These are phyloP conservation scores for Camarhynchus parvulus DNA, from an alignment of 2,113 vertebrate genomes.

Conservation along the genomic window DNA sequence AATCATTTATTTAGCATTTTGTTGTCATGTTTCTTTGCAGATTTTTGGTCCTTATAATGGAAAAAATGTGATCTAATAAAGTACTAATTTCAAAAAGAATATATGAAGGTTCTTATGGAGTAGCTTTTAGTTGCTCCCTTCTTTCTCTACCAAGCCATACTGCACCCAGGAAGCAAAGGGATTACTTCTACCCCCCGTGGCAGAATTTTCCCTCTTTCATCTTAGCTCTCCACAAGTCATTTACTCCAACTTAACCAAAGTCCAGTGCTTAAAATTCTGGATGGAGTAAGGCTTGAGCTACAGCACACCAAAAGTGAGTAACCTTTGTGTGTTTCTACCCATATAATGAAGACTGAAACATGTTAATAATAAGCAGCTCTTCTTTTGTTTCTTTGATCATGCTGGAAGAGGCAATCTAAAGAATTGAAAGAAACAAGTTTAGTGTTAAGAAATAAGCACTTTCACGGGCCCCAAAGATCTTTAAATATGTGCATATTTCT, in stretches of 20 bases:
- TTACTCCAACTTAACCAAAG: not conserved
- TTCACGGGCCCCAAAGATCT: not conserved
- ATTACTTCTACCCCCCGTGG: not conserved
- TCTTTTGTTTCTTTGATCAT: not conserved
- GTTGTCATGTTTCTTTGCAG: not conserved
- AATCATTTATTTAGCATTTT: not conserved
- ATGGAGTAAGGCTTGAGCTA: not conserved
- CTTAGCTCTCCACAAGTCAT: not conserved
- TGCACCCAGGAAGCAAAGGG: not conserved
- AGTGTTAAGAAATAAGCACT: not conserved
- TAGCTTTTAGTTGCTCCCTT: not conserved
- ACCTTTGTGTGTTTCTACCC: not conserved
- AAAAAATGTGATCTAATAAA: not conserved
- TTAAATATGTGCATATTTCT: conserved; percentile 1
- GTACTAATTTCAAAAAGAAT: not conserved
- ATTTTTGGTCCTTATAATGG: not conserved
- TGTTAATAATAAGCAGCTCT: not conserved
- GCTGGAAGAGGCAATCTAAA: not conserved
- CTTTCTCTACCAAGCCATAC: not conserved
- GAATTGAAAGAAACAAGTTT: not conserved
- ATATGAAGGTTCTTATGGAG: not conserved
- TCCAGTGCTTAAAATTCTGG: not conserved
- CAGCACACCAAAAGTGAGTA: not conserved
- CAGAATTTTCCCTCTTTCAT: not conserved
- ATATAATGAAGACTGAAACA: not conserved